Percentiles rank a stretch among this genome's conserved stretches.
These are phyloP conservation scores for Atta cephalotes DNA, from an alignment of 1,140 invertebrate genomes.

Conservation along the genomic window DNA sequence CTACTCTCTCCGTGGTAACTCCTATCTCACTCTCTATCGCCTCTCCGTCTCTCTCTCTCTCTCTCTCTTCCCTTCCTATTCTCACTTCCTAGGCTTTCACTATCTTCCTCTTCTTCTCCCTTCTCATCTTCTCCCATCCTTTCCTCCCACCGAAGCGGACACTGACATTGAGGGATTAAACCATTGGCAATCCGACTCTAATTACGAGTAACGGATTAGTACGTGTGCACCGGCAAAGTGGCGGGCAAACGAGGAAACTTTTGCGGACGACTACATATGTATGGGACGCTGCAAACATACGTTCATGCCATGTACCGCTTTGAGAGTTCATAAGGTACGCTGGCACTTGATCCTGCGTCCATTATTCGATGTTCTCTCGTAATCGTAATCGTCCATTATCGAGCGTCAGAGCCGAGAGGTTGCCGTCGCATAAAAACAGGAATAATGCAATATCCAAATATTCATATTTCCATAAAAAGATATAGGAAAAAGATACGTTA, in stretches of 20 bases:
- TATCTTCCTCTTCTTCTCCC: conserved; percentile 60
- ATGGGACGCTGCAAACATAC: conserved; percentile 69
- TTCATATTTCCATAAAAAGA: conserved; percentile 13
- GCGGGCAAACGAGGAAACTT: conserved; percentile 84
- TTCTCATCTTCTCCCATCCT: conserved; percentile 59
- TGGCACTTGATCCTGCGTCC: conserved; percentile 55
- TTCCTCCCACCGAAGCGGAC: conserved; percentile 50
- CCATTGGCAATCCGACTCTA: conserved; percentile 86
- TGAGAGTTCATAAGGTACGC: conserved; percentile 65
- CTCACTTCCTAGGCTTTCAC: conserved; percentile 36
- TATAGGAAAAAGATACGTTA: neutral
- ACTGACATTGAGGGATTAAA: conserved; percentile 85
- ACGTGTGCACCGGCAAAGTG: conserved; percentile 78
- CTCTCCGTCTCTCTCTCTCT: neutral
- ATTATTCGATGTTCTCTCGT: conserved; percentile 53
- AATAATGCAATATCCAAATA: conserved; percentile 23
- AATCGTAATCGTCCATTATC: conserved; percentile 61
- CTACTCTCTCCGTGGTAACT: conserved; percentile 50
- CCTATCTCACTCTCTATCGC: neutral
- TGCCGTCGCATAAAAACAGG: conserved; percentile 21
- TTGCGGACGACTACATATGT: conserved; percentile 73
- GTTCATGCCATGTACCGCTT: conserved; percentile 68
- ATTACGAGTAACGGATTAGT: conserved; percentile 86
- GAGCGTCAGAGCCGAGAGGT: conserved; percentile 17
- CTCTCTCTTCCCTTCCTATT: neutral